Percentiles rank a stretch among this genome's conserved stretches.
Conservation (phyloP, 2,797 vertebrate species). For the Eulemur mongoz region DNA sequence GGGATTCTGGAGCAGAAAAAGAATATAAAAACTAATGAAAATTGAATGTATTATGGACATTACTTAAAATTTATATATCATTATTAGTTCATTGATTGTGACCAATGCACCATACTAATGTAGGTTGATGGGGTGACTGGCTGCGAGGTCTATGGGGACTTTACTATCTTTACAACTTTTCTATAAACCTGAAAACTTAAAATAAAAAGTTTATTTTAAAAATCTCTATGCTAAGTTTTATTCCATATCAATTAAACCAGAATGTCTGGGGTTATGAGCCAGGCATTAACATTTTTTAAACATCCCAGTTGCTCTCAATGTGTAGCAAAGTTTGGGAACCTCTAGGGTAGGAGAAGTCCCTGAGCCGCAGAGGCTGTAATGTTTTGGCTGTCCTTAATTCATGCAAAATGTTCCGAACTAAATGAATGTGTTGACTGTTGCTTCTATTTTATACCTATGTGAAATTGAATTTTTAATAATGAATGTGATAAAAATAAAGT, state of each 20-base stretch:
- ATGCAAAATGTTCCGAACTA: background rate
- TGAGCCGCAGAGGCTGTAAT: background rate
- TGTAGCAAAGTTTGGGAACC: background rate
- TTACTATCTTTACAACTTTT: background rate
- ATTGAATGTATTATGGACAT: background rate
- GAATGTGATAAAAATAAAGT: slow-evolving; percentile 62
- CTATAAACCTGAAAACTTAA: background rate
- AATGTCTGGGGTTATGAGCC: background rate
- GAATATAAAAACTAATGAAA: background rate
- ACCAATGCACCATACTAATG: background rate
- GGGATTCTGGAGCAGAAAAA: background rate
- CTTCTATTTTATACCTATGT: slow-evolving; percentile 41
- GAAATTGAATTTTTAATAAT: slow-evolving; percentile 33
- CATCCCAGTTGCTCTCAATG: background rate
- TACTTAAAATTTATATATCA: background rate
- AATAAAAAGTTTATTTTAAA: background rate
- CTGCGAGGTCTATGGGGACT: background rate
- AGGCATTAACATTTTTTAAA: background rate
- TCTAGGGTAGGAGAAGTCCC: background rate
- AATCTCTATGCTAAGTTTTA: background rate
- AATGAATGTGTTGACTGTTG: background rate
- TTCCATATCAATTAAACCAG: background rate
- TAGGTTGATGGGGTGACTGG: background rate
- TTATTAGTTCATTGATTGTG: background rate
- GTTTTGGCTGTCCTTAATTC: slow-evolving; percentile 30